Percentiles rank a stretch among this genome's conserved stretches.
Conservation (phyloP, 2,797 vertebrate genomes). For the Champsocephalus gunnari region DNA sequence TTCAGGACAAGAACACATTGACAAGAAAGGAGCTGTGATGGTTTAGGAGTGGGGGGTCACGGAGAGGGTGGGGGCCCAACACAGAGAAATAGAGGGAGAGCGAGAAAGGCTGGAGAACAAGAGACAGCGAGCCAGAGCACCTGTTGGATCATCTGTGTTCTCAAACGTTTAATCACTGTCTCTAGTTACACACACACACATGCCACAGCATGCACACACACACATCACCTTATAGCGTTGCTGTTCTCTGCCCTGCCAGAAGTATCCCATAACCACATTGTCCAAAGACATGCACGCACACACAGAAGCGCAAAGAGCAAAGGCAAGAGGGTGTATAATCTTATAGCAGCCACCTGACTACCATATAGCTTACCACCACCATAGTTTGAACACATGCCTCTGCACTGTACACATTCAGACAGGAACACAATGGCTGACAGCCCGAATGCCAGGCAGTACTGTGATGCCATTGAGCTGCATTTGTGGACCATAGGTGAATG, state of each 20-base stretch:
- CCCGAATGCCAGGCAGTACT: conserved; percentile 62
- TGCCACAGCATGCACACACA: conserved; percentile 40
- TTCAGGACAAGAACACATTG: conserved; percentile 54
- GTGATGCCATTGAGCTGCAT: conserved; percentile 54
- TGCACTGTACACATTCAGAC: conserved; percentile 61
- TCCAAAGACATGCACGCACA: conserved; percentile 45
- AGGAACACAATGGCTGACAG: conserved; percentile 70
- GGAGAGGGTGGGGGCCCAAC: conserved; percentile 44
- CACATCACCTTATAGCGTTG: conserved; percentile 61
- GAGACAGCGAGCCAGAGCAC: conserved; percentile 75
- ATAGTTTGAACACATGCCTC: conserved; percentile 63
- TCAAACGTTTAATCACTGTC: conserved; percentile 82
- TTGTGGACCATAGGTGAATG: conserved; percentile 45
- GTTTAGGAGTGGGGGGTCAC: conserved; percentile 43
- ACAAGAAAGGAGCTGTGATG: conserved; percentile 58
- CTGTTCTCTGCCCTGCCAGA: conserved; percentile 59
- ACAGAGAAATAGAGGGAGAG: conserved; percentile 39
- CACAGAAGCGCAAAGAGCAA: conserved; percentile 67
- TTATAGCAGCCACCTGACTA: conserved; percentile 74
- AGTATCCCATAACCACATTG: conserved; percentile 78
- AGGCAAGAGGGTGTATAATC: conserved; percentile 55
- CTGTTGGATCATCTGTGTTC: conserved; percentile 85
- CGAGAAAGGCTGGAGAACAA: conserved; percentile 59
- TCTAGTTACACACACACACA: conserved; percentile 73
- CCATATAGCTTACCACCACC: conserved; percentile 65